A percentile compares a stretch with the other conserved stretches of the same genome.
These are phyloP conservation scores for Tineola bisselliella DNA, from an alignment of 2,888 invertebrate genomes.

Conservation along the genomic window DNA sequence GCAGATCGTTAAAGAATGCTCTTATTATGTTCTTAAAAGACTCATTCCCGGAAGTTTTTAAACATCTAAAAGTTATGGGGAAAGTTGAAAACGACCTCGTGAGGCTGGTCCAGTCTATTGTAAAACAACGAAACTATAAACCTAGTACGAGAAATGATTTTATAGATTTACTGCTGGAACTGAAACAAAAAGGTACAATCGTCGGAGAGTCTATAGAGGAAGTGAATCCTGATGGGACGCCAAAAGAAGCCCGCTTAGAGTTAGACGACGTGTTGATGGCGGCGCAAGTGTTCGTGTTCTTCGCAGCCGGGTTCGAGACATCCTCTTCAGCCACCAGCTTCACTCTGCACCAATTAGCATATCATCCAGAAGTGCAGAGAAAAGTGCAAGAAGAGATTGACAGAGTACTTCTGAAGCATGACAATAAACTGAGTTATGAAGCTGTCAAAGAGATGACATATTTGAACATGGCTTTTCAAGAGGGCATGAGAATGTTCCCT, in stretches of 20 bases:
- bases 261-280: slow-evolving; percentile 32
- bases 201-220: slow-evolving; percentile 34
- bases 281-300: slow-evolving; percentile 41
- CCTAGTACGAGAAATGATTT: slow-evolving; percentile 40
- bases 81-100: slow-evolving; percentile 32
- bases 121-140: slow-evolving; percentile 31
- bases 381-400: slow-evolving; percentile 54
- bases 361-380: slow-evolving; percentile 48
- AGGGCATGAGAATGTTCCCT: slow-evolving; percentile 53
- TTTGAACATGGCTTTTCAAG: slow-evolving; percentile 49
- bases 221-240: slow-evolving; percentile 27
- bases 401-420: slow-evolving; percentile 35
- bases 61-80: slow-evolving; percentile 26
- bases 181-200: slow-evolving; percentile 31
- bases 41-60: slow-evolving; percentile 31
- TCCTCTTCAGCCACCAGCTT: slow-evolving; percentile 41
- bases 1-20: slow-evolving; percentile 7
- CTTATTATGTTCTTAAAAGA: slow-evolving; percentile 24
- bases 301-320: slow-evolving; percentile 43
- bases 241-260: slow-evolving; percentile 25
- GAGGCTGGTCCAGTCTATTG: slow-evolving; percentile 31
- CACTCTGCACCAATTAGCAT: slow-evolving; percentile 41
- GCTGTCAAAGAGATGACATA: slow-evolving; percentile 50
- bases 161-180: slow-evolving; percentile 36
- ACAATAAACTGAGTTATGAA: slow-evolving; percentile 44